A percentile compares a stretch with the other conserved stretches of the same genome.
Evolutionary conservation across 2,888 invertebrate species (phyloP).

Genomic region (Drosophila koepferae): DNA sequence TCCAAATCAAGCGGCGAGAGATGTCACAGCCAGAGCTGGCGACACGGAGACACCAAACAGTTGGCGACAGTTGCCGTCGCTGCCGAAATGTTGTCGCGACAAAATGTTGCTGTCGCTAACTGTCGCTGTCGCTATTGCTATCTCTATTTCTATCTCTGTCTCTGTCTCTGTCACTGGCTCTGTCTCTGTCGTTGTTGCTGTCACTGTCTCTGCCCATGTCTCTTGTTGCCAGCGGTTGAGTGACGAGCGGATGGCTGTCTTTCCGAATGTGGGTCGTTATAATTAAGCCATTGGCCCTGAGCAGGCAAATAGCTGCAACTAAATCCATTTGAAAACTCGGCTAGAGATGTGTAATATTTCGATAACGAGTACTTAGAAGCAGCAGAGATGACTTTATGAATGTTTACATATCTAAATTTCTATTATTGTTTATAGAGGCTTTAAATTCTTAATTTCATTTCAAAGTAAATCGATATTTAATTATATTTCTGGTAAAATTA

Average conservation of each 20-base stretch:
- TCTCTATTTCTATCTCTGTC: conserved; percentile 17
- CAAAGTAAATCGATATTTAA: too few species aligned
- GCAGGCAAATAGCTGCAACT: conserved; percentile 29
- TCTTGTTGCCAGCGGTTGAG: conserved; percentile 36
- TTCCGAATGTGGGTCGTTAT: conserved; percentile 44
- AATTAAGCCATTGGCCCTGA: conserved; percentile 55
- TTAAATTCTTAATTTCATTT: too few species aligned
- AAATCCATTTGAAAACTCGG: not conserved
- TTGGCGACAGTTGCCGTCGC: conserved; percentile 75
- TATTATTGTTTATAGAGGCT: too few species aligned
- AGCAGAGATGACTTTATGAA: not conserved
- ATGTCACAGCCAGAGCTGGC: conserved; percentile 41
- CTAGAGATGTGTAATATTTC: not conserved
- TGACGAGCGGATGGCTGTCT: conserved; percentile 50
- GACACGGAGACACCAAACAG: conserved; percentile 64
- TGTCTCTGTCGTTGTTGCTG: conserved; percentile 32
- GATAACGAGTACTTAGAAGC: not conserved
- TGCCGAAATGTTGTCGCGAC: conserved; percentile 71
- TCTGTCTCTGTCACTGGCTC: conserved; percentile 36
- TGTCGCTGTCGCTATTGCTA: conserved; percentile 34
- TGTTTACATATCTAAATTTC: not conserved
- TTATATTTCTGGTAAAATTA: not conserved
- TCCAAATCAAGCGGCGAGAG: conserved; percentile 70
- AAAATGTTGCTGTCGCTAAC: conserved; percentile 71
- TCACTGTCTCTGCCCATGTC: conserved; percentile 34